phyloP scores from a whole-genome alignment of 2,888 invertebrate genomes.

The Drosophila percnosoma region DNA sequence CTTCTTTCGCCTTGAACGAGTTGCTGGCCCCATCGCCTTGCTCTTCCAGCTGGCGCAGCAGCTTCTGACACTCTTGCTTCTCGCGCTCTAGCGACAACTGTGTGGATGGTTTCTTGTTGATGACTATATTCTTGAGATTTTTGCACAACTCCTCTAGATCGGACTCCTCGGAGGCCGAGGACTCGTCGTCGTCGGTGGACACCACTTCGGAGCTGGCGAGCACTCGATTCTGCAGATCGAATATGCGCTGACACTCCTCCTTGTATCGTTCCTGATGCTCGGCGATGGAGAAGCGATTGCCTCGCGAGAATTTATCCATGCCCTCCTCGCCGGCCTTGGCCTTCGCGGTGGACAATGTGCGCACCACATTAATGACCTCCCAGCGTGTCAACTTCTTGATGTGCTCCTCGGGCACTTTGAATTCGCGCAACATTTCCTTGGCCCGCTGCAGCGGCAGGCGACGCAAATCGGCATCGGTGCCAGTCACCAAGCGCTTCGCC shows the following conservation, averaged over 20 bases:
- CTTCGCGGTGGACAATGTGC: constrained; percentile 98
- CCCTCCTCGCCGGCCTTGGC: constrained; percentile 99
- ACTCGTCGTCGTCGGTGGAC: constrained; percentile 98
- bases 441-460: constrained; percentile 98
- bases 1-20: constrained; percentile 86
- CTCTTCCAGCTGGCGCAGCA: constrained; percentile 96
- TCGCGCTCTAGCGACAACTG: constrained; percentile 96
- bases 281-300: constrained; percentile 98
- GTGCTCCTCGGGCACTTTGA: constrained; percentile 98
- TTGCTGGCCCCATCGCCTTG: constrained; percentile 89
- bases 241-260: constrained; percentile 99
- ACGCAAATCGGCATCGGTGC: constrained; percentile 99
- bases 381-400: constrained; percentile 96
- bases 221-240: constrained; percentile 98
- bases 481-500: constrained; percentile 97
- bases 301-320: constrained; percentile 99
- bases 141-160: constrained; percentile 99
- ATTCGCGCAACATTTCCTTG: constrained; percentile 96
- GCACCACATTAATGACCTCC: constrained; percentile 99
- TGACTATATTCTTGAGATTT: constrained; percentile 98
- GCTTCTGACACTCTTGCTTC: constrained; percentile 96
- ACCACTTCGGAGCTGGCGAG: constrained; percentile 95
- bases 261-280: constrained; percentile 99
- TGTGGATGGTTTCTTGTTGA: constrained; percentile 97
- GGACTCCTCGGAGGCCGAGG: constrained; percentile 96